These are phyloP conservation scores for Triplophysa dalaica DNA, from an alignment of 2,113 vertebrate species.

Conservation along the genomic window DNA sequence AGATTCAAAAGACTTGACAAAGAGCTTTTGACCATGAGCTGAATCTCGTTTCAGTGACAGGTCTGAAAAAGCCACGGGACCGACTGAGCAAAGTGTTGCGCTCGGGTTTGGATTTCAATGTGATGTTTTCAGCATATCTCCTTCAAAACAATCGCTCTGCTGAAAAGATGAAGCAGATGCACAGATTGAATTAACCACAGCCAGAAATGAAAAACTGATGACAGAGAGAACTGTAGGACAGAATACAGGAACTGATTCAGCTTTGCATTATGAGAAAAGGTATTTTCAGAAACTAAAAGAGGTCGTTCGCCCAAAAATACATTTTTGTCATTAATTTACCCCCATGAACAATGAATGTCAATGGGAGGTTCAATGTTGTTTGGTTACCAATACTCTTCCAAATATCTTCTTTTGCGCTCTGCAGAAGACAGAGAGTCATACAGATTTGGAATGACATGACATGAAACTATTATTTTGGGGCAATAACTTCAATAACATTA, in stretches of 20 bases:
- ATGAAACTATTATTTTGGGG: too few species aligned
- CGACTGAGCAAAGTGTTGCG: background rate
- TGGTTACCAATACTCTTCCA: too few species aligned
- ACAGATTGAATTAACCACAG: slow-evolving; percentile 15
- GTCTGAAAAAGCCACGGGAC: slow-evolving; percentile 49
- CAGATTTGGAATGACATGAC: too few species aligned
- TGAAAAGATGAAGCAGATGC: slow-evolving; percentile 33
- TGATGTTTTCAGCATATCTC: slow-evolving; percentile 1
- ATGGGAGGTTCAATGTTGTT: too few species aligned
- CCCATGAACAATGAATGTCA: too few species aligned
- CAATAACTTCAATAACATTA: too few species aligned
- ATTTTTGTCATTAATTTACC: too few species aligned
- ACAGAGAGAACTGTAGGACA: background rate
- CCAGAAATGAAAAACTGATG: slow-evolving; percentile 2
- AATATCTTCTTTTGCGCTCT: too few species aligned
- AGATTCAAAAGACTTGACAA: slow-evolving; percentile 41
- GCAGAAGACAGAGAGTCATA: too few species aligned
- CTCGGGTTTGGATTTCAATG: slow-evolving; percentile 9
- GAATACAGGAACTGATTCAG: background rate
- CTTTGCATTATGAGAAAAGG: background rate
- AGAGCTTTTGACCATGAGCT: slow-evolving; percentile 17
- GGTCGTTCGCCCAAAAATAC: too few species aligned
- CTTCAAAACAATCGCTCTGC: slow-evolving; percentile 14
- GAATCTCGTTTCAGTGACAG: slow-evolving; percentile 45
- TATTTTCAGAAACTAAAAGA: background rate